These are phyloP conservation scores for Takifugu ocellatus DNA, from an alignment of 2,797 vertebrate species.

Conservation along the genomic window DNA sequence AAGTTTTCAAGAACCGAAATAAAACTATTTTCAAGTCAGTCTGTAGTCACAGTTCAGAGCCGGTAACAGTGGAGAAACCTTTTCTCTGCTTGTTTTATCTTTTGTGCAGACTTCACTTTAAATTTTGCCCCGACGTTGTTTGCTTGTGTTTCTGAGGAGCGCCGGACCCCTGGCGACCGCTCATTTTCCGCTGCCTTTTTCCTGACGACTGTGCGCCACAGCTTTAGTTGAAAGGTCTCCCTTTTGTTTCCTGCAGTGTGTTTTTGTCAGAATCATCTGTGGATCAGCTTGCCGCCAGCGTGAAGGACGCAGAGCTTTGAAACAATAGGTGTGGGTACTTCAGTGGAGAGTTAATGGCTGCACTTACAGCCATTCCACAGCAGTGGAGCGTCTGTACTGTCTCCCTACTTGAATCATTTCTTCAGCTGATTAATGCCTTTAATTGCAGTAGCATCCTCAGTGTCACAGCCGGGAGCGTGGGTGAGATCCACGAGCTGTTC, in stretches of 20 bases:
- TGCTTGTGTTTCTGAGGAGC: too few relatives aligned
- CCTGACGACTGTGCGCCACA: too few relatives aligned
- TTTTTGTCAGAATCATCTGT: constrained; percentile 7
- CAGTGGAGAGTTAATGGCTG: constrained; percentile 42
- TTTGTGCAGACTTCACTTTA: too few relatives aligned
- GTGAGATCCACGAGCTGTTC: constrained; percentile 19
- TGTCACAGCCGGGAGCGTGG: constrained; percentile 8
- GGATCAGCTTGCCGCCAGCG: too few relatives aligned
- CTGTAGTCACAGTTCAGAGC: not conserved
- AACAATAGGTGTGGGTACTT: constrained; percentile 28
- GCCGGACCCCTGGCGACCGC: too few relatives aligned
- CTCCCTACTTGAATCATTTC: constrained; percentile 56
- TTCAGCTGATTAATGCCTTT: constrained; percentile 43
- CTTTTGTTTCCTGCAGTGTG: not conserved
- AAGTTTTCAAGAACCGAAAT: too few relatives aligned
- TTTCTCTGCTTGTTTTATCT: too few relatives aligned
- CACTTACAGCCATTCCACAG: constrained; percentile 60
- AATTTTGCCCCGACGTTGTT: too few relatives aligned
- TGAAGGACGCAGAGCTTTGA: not conserved
- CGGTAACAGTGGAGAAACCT: too few relatives aligned
- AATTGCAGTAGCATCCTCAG: constrained; percentile 44
- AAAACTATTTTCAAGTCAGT: not conserved
- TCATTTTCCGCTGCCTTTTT: too few relatives aligned
- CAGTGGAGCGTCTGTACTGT: constrained; percentile 16
- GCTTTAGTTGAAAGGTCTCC: too few relatives aligned